Evolutionary conservation across 1,140 invertebrate species (phyloP), one percentile per base, ranked within the genome.

Genomic region (Meloidogyne floridensis): DNA sequence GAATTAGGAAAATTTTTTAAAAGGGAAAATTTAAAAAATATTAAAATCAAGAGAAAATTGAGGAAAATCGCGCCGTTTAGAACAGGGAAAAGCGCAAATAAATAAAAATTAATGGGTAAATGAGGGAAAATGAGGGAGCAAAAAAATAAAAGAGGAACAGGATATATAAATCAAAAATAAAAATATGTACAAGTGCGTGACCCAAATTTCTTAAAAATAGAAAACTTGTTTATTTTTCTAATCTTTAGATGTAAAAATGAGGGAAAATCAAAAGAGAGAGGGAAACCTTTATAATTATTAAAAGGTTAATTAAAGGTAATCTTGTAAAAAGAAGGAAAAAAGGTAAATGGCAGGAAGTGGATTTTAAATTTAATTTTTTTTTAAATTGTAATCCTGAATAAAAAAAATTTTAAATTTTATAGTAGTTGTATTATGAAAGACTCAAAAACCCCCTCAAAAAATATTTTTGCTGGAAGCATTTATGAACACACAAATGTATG

Each of bases 21-120:
- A 65, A 65, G n/a, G 15, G 5, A 11, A 65, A 65, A 65, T 3
- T n/a, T 5, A 13, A 59, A n/a, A 65, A 7, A n/a, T n/a, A 65
- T n/a, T n/a, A n/a, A 11, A n/a, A 47, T 47, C 47, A 47, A 59
- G 15, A 59, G 15, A 65, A 65, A 65, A 65, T 65, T 65, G 59
- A 65, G 59, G 59, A 65, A 65, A 54, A 54, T 54, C 53, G 20
- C 53, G 53, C 53, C 11, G 7, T 54, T 54, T 54, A 9, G 6
- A 32, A 32, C 20, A 59, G 11, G 74, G 74, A 20, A 56, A 78
- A 65, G n/a, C 72, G 80, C n/a, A 65, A 78, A 18, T 20, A n/a
- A 43, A 69, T 42, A 54, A 42, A 56, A 8, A 76, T 56, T 43
- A 47, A 47, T 43, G 53, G 51, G 51, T 43, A 15, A 76, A 76